Evolutionary conservation across 1,140 invertebrate genomes (phyloP), one percentile per base, ranked within the genome.

Genomic region (Artemia franciscana): DNA sequence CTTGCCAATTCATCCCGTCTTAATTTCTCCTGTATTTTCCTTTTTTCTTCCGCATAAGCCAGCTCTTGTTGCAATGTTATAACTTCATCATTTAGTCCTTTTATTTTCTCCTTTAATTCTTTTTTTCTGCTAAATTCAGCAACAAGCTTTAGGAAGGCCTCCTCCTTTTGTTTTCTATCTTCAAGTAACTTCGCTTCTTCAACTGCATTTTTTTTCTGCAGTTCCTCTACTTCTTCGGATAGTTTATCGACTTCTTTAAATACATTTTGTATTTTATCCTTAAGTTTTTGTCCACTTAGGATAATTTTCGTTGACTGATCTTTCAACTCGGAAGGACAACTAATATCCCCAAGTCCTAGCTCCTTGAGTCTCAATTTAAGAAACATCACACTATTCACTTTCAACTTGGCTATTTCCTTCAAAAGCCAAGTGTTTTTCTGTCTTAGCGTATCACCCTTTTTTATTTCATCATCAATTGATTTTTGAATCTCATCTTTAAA

Each of bases 331-430:
- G 12, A 15, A 12, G 39, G 39, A 18, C 12, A 15, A 15, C 12
- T 84, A 3, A 82, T 83, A 5, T 83, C 81, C 70, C 87, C 82
- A 66, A 93, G 91, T 62, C 86, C 89, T 64, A 96, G 76, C 71
- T 94, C 90, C 64, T 81, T 84, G 82, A 95, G 88, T 60, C 90
- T 78, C n/a, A 84, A 82, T 71, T 91, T 89, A 5, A 96, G 73
- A 51, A 93, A 74, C 23, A 82, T 82, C n/a, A 93, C 87, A 69
- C 90, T 91, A 70, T 94, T 89, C 67, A 88, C 85, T 64, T 91
- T 91, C 26, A 95, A 74, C 57, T 85, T 82, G 69, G 84, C 86
- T 63, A 94, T 91, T 71, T 90, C 90, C 66, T 63, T 26, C n/a
- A 25, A 28, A 12, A 65, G 9, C 28, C 24, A 24, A 7, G 56